Percentiles rank a stretch among this genome's conserved stretches.
Evolutionary conservation across 1,140 invertebrate species (phyloP).

Genomic region (Megalonaias nervosa): DNA sequence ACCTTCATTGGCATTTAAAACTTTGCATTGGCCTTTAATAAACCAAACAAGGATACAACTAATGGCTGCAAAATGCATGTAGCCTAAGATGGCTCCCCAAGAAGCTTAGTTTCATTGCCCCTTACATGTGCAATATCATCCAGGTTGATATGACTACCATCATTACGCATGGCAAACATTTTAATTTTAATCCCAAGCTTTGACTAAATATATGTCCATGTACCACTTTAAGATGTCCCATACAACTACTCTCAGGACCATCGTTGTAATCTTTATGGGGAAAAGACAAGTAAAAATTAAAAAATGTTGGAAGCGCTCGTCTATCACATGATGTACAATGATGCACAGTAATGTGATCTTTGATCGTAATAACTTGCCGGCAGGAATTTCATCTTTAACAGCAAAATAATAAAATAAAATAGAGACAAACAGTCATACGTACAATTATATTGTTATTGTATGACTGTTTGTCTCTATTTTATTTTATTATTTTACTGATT

Average conservation of each 20-base stretch:
- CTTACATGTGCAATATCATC: slow-evolving; percentile 45
- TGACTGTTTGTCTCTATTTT: too few species aligned
- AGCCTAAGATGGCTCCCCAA: slow-evolving; percentile 11
- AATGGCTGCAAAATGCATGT: slow-evolving; percentile 37
- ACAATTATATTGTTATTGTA: too few species aligned
- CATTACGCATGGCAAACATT: slow-evolving; percentile 45
- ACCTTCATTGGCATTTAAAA: too few species aligned
- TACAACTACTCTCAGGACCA: not conserved
- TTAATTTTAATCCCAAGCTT: slow-evolving; percentile 4
- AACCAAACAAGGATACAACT: not conserved
- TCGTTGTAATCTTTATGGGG: slow-evolving; percentile 3
- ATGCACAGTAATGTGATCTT: not conserved
- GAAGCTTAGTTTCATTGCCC: too few species aligned
- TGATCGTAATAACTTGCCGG: not conserved
- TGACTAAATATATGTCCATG: slow-evolving; percentile 7
- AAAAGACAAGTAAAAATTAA: not conserved
- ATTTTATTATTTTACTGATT: too few species aligned
- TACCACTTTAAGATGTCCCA: not conserved
- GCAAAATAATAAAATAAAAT: too few species aligned
- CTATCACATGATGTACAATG: not conserved
- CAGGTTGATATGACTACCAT: slow-evolving; percentile 62
- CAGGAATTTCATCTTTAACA: too few species aligned
- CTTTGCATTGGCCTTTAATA: too few species aligned
- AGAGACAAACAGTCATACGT: too few species aligned
- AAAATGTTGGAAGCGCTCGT: not conserved